Evolutionary conservation across 2,888 invertebrate species (phyloP).

Genomic region (Epinotia brunnichana): DNA sequence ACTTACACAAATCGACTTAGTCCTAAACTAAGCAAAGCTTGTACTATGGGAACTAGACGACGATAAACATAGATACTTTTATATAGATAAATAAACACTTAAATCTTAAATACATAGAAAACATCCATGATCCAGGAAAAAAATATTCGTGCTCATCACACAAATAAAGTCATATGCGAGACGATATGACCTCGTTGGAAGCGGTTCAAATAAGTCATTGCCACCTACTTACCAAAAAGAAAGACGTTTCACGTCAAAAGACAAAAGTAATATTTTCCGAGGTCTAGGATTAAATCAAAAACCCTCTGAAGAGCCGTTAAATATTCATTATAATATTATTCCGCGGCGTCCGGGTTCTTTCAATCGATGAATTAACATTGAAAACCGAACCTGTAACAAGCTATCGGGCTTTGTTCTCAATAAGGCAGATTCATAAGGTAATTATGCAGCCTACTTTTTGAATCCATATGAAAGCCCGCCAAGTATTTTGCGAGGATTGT

Average conservation of each 20-base stretch:
- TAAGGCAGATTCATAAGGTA: conserved; percentile 27
- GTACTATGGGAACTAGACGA: too few relatives aligned
- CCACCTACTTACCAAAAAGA: neutral
- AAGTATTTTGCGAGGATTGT: conserved; percentile 1
- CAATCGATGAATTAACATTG: conserved; percentile 42
- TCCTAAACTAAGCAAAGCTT: too few relatives aligned
- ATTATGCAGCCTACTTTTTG: neutral
- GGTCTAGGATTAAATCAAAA: conserved; percentile 32
- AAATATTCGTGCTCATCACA: too few relatives aligned
- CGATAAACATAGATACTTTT: too few relatives aligned
- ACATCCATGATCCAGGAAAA: too few relatives aligned
- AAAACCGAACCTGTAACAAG: conserved; percentile 36
- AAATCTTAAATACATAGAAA: too few relatives aligned
- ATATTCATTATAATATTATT: conserved; percentile 42
- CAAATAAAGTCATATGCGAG: too few relatives aligned
- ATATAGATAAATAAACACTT: too few relatives aligned
- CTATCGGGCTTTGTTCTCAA: conserved; percentile 35
- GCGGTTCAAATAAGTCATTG: too few relatives aligned
- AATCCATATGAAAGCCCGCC: neutral
- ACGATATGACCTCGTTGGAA: too few relatives aligned
- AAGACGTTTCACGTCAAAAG: neutral
- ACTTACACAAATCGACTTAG: too few relatives aligned
- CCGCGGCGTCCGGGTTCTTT: conserved; percentile 23
- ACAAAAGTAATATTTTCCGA: conserved; percentile 1
- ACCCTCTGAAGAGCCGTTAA: conserved; percentile 20